Evolutionary conservation across 2,797 vertebrate species (phyloP).

Genomic region (Hippopotamyrus pictus): DNA sequence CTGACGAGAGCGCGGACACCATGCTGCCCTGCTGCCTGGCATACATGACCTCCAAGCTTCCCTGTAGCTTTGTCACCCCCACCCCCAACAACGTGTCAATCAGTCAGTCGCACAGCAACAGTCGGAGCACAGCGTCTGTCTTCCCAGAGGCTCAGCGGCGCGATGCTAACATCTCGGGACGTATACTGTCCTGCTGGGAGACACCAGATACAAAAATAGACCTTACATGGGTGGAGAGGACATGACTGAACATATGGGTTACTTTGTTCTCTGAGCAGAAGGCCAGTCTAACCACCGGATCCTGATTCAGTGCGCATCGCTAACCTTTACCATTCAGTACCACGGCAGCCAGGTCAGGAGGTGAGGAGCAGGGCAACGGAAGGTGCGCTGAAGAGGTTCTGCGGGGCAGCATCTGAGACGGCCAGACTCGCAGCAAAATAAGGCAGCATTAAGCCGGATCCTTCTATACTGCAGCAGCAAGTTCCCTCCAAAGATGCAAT

Average conservation of each 20-base stretch:
- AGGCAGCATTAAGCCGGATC: background rate
- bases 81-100: background rate
- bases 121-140: background rate
- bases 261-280: background rate
- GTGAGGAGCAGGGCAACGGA: background rate
- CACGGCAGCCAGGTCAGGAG: background rate
- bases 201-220: background rate
- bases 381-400: background rate
- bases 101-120: background rate
- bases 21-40: background rate
- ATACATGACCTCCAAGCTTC: background rate
- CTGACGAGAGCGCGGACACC: background rate
- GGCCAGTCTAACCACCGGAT: background rate
- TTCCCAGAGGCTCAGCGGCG: background rate
- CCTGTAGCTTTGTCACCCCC: background rate
- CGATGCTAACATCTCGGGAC: conserved; percentile 4
- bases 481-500: background rate
- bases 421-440: background rate
- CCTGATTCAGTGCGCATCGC: background rate
- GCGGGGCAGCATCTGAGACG: background rate
- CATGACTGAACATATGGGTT: background rate
- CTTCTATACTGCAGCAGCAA: background rate
- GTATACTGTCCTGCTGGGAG: background rate
- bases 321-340: background rate
- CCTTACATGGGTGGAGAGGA: background rate